Evolutionary conservation across 1,140 invertebrate genomes (phyloP).

Genomic region (Phymastichus coffea): DNA sequence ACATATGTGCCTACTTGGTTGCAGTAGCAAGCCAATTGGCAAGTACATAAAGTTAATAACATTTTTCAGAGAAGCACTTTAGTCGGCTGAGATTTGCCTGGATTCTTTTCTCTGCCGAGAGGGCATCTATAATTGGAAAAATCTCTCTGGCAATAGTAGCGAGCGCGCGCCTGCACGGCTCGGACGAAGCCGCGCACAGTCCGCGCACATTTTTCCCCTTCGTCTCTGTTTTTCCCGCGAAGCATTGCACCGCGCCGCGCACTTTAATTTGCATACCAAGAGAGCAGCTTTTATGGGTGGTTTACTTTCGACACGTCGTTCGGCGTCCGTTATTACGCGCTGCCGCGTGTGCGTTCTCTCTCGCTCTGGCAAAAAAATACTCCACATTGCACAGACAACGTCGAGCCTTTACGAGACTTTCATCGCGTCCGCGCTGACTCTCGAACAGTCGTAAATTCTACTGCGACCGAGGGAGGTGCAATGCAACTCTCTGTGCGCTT

Average conservation of each 20-base stretch:
- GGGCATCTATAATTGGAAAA: no score
- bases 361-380: no score
- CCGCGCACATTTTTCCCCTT: neutral
- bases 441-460: constrained; percentile 45
- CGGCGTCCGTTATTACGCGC: constrained; percentile 22
- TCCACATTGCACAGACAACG: no score
- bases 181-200: no score
- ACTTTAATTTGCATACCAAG: constrained; percentile 28
- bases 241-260: neutral
- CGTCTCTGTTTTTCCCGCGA: neutral
- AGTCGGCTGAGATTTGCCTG: no score
- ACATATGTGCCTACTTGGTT: no score
- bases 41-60: no score
- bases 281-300: constrained; percentile 27
- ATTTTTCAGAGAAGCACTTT: no score
- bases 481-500: constrained; percentile 32
- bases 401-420: constrained; percentile 43
- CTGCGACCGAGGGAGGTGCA: neutral
- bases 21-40: no score
- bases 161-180: no score
- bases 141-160: no score
- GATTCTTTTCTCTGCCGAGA: no score
- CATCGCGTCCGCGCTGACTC: constrained; percentile 46
- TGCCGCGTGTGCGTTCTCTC: neutral
- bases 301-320: constrained; percentile 30